Base-by-base conservation (phyloP, 2,113 vertebrate species). In the Cercopithecus mona region DNA sequence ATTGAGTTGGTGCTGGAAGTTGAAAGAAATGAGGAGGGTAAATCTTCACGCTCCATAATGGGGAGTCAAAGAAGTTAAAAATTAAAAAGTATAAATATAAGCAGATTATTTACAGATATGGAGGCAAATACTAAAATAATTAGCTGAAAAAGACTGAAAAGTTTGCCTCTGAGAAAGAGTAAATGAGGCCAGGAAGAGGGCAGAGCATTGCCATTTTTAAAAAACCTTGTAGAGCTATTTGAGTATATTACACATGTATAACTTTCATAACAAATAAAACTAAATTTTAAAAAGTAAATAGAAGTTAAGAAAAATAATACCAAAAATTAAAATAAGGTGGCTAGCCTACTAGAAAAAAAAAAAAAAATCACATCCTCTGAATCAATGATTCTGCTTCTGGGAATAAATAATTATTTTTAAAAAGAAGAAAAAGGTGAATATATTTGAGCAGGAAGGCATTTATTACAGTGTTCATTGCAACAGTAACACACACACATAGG, bases 1-100 rank as follows among this genome's bases (percentile, higher is more conserved):
- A 6, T 38, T 8, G 48, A 30, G 55, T 88, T 64, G 13, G 45
- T 83, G 68, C 32, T 76, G 3, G 27, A 83, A 75, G 38, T 22
- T 64, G 68, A 18, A 83, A 72, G 48, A 76, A 88, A 81, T 35
- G 2, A 75, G 72, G 43, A 73, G 20, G 30, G 18, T 73, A 81
- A 73, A 8, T 76, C 9, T 88, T 66, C 61, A 66, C 32, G 48
- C 50, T 27, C 66, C 64, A 59, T 32, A 45, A 12, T 72, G 12
- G 8, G 17, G 79, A 80, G 73, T 12, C 59, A 70, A 94, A 94
- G 30, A 88, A 93, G 84, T 84, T 89, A 93, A 85, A 85, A 84
- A 72, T 13, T 45, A n/a, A 38, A 35, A 76, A 84, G 27, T 45
- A 5, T 40, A 68, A 93, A 96, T 32, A 82, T 3, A 48, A 25